Conservation (phyloP, 2,797 vertebrate species). For the Sebastes goodei region DNA sequence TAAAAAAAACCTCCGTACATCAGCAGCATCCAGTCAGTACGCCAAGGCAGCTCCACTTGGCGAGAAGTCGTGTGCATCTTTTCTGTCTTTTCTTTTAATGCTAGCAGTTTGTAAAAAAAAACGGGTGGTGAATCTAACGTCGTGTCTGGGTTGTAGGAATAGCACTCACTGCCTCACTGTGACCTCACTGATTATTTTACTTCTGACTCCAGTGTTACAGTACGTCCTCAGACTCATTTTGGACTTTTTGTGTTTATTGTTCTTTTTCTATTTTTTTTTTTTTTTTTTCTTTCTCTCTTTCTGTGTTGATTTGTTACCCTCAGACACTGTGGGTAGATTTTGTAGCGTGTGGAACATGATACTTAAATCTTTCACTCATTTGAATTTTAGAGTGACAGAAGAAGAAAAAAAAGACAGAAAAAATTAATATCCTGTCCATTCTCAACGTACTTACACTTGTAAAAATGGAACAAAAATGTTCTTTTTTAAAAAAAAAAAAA, state of each 20-base stretch:
- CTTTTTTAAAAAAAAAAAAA: conserved; percentile 54
- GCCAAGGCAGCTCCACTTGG: conserved; percentile 46
- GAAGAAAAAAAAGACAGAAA: conserved; percentile 44
- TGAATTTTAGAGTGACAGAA: conserved; percentile 78
- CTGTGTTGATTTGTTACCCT: conserved; percentile 61
- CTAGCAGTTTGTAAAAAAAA: conserved; percentile 37
- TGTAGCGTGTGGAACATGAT: conserved; percentile 85
- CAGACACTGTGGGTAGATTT: conserved; percentile 83
- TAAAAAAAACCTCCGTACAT: conserved; percentile 41
- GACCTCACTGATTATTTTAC: conserved; percentile 74
- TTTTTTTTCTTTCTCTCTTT: conserved; percentile 17
- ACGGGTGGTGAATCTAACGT: conserved; percentile 36
- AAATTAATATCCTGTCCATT: conserved; percentile 70
- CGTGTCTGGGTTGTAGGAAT: conserved; percentile 73
- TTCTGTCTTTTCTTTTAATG: conserved; percentile 13
- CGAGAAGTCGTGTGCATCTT: conserved; percentile 30
- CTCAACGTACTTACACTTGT: conserved; percentile 80
- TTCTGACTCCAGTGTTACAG: conserved; percentile 69
- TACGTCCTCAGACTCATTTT: conserved; percentile 64
- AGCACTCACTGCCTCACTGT: conserved; percentile 82
- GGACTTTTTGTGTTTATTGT: conserved; percentile 48
- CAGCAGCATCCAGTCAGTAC: conserved; percentile 47
- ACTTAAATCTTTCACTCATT: conserved; percentile 78
- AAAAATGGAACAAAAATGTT: conserved; percentile 81
- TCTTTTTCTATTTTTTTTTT: conserved; percentile 14